These are phyloP conservation scores for Acleris sparsana DNA, from an alignment of 2,888 invertebrate genomes.

Conservation along the genomic window DNA sequence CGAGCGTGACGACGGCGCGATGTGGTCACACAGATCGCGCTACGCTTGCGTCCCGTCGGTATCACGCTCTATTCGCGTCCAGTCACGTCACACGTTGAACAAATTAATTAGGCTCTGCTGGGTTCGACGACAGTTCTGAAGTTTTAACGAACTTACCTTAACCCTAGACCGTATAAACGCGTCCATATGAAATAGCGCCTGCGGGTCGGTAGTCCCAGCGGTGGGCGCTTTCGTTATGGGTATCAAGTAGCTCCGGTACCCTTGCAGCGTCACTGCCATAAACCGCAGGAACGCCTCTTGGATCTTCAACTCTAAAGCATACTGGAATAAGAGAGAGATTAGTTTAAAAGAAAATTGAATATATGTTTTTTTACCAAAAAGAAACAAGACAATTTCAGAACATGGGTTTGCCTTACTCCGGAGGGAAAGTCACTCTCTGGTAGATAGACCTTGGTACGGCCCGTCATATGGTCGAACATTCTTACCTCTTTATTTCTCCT, in stretches of 20 bases:
- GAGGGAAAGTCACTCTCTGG: too few relatives aligned
- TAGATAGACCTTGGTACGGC: too few relatives aligned
- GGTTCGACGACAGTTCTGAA: too few relatives aligned
- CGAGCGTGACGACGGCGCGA: too few relatives aligned
- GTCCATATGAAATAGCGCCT: conserved; percentile 96
- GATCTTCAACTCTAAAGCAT: conserved; percentile 95
- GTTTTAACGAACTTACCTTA: conserved; percentile 78
- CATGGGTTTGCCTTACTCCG: too few relatives aligned
- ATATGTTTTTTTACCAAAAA: too few relatives aligned
- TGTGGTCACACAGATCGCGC: too few relatives aligned
- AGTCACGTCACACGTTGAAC: too few relatives aligned
- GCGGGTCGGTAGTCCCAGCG: conserved; percentile 96
- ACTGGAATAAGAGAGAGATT: conserved; percentile 74
- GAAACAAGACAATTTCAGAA: too few relatives aligned
- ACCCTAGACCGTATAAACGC: conserved; percentile 95
- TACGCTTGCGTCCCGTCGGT: too few relatives aligned
- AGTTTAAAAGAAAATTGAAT: background rate
- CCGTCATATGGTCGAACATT: background rate
- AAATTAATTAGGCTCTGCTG: too few relatives aligned
- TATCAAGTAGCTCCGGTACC: conserved; percentile 93
- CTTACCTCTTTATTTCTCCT: conserved; percentile 90
- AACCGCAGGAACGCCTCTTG: conserved; percentile 98
- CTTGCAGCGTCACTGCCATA: conserved; percentile 95
- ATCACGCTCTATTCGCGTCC: too few relatives aligned
- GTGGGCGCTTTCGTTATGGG: conserved; percentile 97